A percentile compares a stretch with the other conserved stretches of the same genome.
phyloP scores from a whole-genome alignment of 1,140 invertebrate species.

The Drosophila truncata region DNA sequence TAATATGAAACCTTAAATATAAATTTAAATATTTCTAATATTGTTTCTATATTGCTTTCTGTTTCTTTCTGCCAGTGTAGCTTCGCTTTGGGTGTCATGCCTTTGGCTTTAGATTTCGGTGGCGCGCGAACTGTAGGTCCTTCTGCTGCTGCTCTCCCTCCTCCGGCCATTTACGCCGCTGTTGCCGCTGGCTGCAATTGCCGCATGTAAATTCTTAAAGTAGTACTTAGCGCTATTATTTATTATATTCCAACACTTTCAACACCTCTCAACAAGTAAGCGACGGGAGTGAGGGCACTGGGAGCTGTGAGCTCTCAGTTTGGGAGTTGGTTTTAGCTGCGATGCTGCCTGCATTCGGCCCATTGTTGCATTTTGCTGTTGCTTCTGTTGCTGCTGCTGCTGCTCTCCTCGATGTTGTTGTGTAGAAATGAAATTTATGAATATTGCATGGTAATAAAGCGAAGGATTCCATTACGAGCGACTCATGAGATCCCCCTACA shows the following conservation, averaged over 20 bases:
- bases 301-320: constrained; percentile 26
- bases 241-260: constrained; percentile 85
- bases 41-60: not conserved
- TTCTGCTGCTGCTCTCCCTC: not conserved
- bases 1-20: too few species aligned
- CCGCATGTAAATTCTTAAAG: constrained; percentile 85
- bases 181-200: constrained; percentile 68
- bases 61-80: constrained; percentile 25
- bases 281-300: constrained; percentile 50
- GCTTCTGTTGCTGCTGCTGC: constrained; percentile 30
- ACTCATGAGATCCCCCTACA: constrained; percentile 44
- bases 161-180: constrained; percentile 20
- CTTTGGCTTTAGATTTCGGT: constrained; percentile 60
- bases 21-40: too few species aligned
- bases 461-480: constrained; percentile 77
- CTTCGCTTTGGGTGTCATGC: constrained; percentile 14
- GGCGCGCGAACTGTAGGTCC: constrained; percentile 20
- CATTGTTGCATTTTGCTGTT: constrained; percentile 65
- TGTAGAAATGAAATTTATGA: constrained; percentile 82
- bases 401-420: constrained; percentile 66
- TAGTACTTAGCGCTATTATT: constrained; percentile 85
- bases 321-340: constrained; percentile 31
- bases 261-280: constrained; percentile 84
- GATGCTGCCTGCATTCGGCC: constrained; percentile 52
- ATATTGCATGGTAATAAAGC: constrained; percentile 82